Conservation (phyloP, 2,888 invertebrate species). For the Cryptocheilus praepositus region DNA sequence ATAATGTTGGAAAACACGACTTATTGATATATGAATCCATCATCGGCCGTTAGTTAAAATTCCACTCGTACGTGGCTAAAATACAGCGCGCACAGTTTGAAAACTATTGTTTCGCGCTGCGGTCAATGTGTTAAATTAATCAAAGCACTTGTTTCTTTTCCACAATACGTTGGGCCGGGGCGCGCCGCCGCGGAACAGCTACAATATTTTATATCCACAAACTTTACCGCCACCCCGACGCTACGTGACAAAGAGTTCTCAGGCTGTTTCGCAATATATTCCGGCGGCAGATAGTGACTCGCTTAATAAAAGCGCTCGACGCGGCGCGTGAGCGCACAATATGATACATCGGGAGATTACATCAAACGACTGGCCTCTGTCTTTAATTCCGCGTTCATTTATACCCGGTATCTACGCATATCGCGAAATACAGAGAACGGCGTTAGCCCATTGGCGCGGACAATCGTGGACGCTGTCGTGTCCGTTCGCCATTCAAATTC, state of each 20-base stretch:
- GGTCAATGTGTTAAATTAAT: no score
- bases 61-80: no score
- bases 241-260: constrained; percentile 28
- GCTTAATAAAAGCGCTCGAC: constrained; percentile 29
- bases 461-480: background rate
- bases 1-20: no score
- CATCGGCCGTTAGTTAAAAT: no score
- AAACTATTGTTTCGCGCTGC: no score
- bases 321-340: constrained; percentile 18
- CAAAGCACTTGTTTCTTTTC: no score
- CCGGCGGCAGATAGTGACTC: constrained; percentile 30
- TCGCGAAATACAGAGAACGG: background rate
- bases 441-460: background rate
- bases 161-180: no score
- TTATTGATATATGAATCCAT: no score
- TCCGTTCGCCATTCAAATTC: background rate
- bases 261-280: constrained; percentile 31
- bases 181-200: no score
- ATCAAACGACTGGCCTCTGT: constrained; percentile 21
- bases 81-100: no score
- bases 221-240: background rate
- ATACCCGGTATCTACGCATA: background rate
- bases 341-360: constrained; percentile 18
- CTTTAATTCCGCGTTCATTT: constrained; percentile 14
- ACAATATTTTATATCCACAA: no score